phyloP scores from a whole-genome alignment of 1,140 invertebrate species.

The Trissolcus basalis region DNA sequence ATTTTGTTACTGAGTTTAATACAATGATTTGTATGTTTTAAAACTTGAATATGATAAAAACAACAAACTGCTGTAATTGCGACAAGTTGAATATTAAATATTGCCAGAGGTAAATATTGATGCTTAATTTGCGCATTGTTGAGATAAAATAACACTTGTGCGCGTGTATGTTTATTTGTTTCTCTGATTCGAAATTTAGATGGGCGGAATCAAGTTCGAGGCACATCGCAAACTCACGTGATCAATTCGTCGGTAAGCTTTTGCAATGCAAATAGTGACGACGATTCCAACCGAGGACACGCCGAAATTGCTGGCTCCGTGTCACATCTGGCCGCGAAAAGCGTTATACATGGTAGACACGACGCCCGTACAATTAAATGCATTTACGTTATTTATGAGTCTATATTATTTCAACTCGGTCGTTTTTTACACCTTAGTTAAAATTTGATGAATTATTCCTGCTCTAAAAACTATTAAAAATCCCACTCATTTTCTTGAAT shows the following conservation, averaged over 20 bases:
- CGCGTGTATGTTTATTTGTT: slow-evolving; percentile 57
- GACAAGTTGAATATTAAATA: too few species aligned
- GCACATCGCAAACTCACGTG: slow-evolving; percentile 48
- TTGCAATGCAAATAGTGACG: slow-evolving; percentile 70
- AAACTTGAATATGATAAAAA: too few species aligned
- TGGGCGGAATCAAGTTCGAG: slow-evolving; percentile 39
- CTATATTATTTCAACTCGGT: slow-evolving; percentile 31
- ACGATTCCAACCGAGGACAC: slow-evolving; percentile 48
- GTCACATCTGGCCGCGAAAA: slow-evolving; percentile 46
- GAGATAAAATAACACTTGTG: slow-evolving; percentile 9
- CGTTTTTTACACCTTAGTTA: not conserved
- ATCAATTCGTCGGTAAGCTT: slow-evolving; percentile 56
- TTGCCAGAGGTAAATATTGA: too few species aligned
- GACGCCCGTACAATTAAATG: slow-evolving; percentile 41
- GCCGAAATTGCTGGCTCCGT: slow-evolving; percentile 55
- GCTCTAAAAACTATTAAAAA: too few species aligned
- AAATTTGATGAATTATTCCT: too few species aligned
- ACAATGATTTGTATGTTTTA: too few species aligned
- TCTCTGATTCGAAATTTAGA: slow-evolving; percentile 58
- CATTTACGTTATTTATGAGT: slow-evolving; percentile 37
- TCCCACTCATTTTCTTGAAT: too few species aligned
- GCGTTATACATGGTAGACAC: slow-evolving; percentile 53
- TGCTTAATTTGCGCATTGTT: slow-evolving; percentile 22
- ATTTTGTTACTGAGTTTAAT: too few species aligned
- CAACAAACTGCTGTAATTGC: too few species aligned